These are phyloP conservation scores for Eupithecia vulgata DNA, from an alignment of 2,888 invertebrate species.

Conservation along the genomic window DNA sequence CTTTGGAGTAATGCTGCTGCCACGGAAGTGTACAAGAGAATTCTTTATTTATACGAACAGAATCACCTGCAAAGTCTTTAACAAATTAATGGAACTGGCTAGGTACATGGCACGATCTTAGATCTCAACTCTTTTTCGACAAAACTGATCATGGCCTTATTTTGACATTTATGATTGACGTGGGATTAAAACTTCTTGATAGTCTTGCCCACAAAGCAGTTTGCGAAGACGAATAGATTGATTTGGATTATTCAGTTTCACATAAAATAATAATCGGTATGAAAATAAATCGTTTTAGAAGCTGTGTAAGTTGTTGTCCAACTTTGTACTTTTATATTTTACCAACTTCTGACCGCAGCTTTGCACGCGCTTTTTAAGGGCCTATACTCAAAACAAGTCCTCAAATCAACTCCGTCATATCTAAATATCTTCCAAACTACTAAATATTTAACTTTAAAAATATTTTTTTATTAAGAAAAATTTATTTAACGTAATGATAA, in stretches of 20 bases:
- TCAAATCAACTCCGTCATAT: too few relatives aligned
- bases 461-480: too few relatives aligned
- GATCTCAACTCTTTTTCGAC: neutral
- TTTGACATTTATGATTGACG: neutral
- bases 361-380: too few relatives aligned
- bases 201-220: neutral
- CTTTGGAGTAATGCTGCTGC: slow-evolving; percentile 54
- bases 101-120: neutral
- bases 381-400: too few relatives aligned
- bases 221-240: neutral
- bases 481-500: too few relatives aligned
- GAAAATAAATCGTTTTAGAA: too few relatives aligned
- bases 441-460: too few relatives aligned
- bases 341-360: too few relatives aligned
- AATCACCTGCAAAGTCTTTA: neutral
- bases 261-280: neutral
- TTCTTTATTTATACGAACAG: slow-evolving; percentile 34
- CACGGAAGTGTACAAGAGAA: slow-evolving; percentile 45
- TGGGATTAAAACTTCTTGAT: neutral
- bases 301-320: too few relatives aligned
- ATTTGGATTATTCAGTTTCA: neutral
- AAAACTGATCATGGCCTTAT: neutral
- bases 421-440: too few relatives aligned
- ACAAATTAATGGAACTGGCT: neutral
- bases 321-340: too few relatives aligned